Percentiles rank a stretch among this genome's conserved stretches.
phyloP scores from a whole-genome alignment of 2,113 vertebrate species.

The Rousettus leschenaultii region DNA sequence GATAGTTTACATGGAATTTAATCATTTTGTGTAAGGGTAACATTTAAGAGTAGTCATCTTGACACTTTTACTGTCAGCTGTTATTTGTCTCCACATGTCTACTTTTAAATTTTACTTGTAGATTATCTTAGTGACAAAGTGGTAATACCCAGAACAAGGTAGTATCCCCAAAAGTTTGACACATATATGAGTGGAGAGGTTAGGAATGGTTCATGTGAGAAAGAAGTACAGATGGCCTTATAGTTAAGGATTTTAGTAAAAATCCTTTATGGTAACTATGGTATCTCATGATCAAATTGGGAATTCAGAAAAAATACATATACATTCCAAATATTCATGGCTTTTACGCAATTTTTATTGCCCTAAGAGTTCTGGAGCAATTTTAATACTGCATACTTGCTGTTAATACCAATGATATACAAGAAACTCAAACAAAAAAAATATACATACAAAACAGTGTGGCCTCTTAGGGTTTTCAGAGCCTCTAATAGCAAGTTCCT shows the following conservation, averaged over 20 bases:
- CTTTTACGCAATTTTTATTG: background rate
- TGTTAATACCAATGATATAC: background rate
- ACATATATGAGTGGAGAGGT: background rate
- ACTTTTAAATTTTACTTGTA: background rate
- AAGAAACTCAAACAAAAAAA: background rate
- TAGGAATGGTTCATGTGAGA: background rate
- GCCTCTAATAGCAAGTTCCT: background rate
- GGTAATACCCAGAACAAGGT: background rate
- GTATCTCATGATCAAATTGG: background rate
- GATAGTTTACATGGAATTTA: background rate
- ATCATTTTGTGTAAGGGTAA: conserved; percentile 15
- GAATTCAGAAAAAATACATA: background rate
- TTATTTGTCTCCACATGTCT: background rate
- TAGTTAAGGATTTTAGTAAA: conserved; percentile 28
- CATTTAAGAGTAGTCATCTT: background rate
- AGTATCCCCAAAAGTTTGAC: background rate
- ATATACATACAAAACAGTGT: background rate
- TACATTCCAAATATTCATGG: background rate
- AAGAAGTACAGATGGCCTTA: background rate
- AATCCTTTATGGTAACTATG: background rate
- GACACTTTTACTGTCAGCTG: background rate
- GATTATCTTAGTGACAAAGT: conserved; percentile 10
- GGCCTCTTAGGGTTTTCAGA: background rate
- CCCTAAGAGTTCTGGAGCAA: background rate
- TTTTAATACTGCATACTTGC: background rate